Evolutionary conservation across 2,113 vertebrate genomes (phyloP).

Genomic region (Lontra canadensis): DNA sequence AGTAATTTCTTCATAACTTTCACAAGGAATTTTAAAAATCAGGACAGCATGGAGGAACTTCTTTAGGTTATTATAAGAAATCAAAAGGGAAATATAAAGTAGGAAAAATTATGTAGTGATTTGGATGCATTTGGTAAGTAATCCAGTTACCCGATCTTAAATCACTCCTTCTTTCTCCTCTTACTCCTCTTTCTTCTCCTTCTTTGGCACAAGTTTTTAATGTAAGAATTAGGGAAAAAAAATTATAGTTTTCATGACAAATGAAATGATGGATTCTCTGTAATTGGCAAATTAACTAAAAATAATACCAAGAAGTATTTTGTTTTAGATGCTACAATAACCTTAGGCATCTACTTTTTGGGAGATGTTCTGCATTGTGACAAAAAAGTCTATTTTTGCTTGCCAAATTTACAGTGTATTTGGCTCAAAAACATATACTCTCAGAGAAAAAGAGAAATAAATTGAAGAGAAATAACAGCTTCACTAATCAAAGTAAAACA

Average conservation of each 20-base stretch:
- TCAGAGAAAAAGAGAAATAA: background rate
- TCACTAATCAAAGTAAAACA: background rate
- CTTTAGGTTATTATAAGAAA: background rate
- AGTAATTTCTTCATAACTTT: background rate
- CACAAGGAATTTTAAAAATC: background rate
- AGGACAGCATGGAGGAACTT: background rate
- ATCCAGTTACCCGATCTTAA: background rate
- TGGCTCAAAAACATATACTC: background rate
- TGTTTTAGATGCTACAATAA: background rate
- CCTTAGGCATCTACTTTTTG: background rate
- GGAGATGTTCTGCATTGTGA: background rate
- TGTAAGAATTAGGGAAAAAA: background rate
- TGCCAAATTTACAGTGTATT: background rate
- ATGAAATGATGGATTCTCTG: background rate
- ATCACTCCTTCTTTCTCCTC: background rate
- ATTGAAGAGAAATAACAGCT: background rate
- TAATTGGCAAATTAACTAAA: constrained; percentile 6
- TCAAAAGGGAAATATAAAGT: background rate
- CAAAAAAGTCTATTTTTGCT: background rate
- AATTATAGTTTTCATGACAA: background rate
- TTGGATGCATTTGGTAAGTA: background rate
- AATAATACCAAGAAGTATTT: background rate
- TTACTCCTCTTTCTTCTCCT: background rate
- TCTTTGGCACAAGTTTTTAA: background rate
- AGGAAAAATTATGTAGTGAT: background rate